Conservation (phyloP, 2,888 invertebrate genomes). For the Alloscopus bannaensis region DNA sequence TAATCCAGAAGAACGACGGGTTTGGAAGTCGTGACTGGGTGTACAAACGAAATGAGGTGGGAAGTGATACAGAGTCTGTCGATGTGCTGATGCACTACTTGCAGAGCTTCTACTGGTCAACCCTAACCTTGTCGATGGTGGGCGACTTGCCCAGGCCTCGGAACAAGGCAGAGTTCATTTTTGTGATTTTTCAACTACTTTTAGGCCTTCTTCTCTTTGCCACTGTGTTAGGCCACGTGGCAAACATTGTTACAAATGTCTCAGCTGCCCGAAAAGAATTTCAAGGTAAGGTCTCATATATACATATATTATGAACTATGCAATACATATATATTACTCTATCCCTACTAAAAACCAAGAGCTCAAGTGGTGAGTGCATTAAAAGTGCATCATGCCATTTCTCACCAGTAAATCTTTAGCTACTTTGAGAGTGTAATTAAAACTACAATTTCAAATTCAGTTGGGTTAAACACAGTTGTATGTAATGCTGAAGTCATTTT, state of each 20-base stretch:
- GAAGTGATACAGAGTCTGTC: slow-evolving; percentile 80
- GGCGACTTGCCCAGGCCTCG: slow-evolving; percentile 93
- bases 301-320: too few species aligned
- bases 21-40: slow-evolving; percentile 96
- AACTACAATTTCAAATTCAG: too few species aligned
- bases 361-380: too few species aligned
- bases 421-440: too few species aligned
- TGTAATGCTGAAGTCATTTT: too few species aligned
- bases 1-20: slow-evolving; percentile 96
- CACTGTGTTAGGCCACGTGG: slow-evolving; percentile 97
- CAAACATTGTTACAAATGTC: slow-evolving; percentile 98
- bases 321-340: too few species aligned
- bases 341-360: too few species aligned
- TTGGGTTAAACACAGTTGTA: too few species aligned
- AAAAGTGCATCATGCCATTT: too few species aligned
- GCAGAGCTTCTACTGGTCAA: slow-evolving; percentile 99
- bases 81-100: slow-evolving; percentile 96
- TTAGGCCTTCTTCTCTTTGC: slow-evolving; percentile 97
- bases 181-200: slow-evolving; percentile 94
- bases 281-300: slow-evolving; percentile 97
- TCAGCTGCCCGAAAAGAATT: slow-evolving; percentile 98
- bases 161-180: slow-evolving; percentile 91
- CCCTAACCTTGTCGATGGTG: slow-evolving; percentile 95
- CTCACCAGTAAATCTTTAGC: too few species aligned
- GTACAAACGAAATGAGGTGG: slow-evolving; percentile 80